Evolutionary conservation across 2,113 vertebrate species (phyloP).

Genomic region (Oryzias woworae): DNA sequence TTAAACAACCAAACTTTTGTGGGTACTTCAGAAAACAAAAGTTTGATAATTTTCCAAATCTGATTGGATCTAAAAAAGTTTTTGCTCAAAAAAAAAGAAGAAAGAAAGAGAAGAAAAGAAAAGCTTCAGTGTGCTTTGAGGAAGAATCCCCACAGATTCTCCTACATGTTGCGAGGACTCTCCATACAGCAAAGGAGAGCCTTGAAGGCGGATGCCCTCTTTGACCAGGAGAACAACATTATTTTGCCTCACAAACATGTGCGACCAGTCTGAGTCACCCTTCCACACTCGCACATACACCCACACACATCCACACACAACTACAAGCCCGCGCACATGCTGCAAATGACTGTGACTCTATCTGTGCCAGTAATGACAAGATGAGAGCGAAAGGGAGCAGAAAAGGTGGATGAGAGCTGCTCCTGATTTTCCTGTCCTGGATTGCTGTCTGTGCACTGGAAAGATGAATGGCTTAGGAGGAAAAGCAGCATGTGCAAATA

Average conservation of each 20-base stretch:
- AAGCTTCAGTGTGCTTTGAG: background rate
- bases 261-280: slow-evolving; percentile 10
- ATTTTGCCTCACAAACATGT: slow-evolving; percentile 36
- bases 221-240: slow-evolving; percentile 48
- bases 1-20: slow-evolving; percentile 13
- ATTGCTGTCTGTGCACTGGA: slow-evolving; percentile 20
- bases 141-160: slow-evolving; percentile 37
- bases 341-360: slow-evolving; percentile 22
- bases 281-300: slow-evolving; percentile 9
- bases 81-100: slow-evolving; percentile 31
- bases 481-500: slow-evolving; percentile 5
- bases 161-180: slow-evolving; percentile 42
- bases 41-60: background rate
- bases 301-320: slow-evolving; percentile 1
- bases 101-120: slow-evolving; percentile 9
- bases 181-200: slow-evolving; percentile 29
- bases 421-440: slow-evolving; percentile 38
- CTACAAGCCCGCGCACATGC: slow-evolving; percentile 9
- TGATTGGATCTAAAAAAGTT: slow-evolving; percentile 1
- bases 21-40: slow-evolving; percentile 11
- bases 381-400: slow-evolving; percentile 5
- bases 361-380: slow-evolving; percentile 15
- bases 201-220: slow-evolving; percentile 38
- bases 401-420: slow-evolving; percentile 15
- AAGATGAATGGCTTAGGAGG: slow-evolving; percentile 26